Percentiles rank a stretch among this genome's conserved stretches.
These are phyloP conservation scores for Spongilla lacustris DNA, from an alignment of 37 sponge, comb jelly and placozoan species.

Conservation along the genomic window DNA sequence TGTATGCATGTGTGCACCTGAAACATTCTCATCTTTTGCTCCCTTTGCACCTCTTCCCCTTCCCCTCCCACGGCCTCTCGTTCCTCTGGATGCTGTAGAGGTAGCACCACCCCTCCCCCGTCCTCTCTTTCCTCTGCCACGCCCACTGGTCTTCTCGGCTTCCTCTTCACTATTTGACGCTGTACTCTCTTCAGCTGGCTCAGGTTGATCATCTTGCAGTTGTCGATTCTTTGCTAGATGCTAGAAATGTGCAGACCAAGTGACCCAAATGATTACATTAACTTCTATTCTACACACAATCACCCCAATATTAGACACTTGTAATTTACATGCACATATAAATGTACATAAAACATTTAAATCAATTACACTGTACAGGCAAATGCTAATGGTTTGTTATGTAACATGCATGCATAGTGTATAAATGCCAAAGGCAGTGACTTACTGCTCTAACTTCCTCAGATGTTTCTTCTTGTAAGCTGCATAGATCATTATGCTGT, in stretches of 20 bases:
- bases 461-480: conserved; percentile 35
- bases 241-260: too few species aligned
- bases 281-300: neutral
- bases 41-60: conserved; percentile 19
- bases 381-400: too few species aligned
- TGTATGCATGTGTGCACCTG: neutral
- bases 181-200: neutral
- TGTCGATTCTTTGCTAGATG: neutral
- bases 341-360: too few species aligned
- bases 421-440: neutral
- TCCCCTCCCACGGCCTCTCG: conserved; percentile 22
- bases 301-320: too few species aligned
- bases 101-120: conserved; percentile 3
- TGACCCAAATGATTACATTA: neutral
- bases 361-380: too few species aligned
- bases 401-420: neutral
- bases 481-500: conserved; percentile 19
- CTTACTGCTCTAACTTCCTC: conserved; percentile 2
- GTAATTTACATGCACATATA: too few species aligned
- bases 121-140: conserved; percentile 34
- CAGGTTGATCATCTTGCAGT: neutral
- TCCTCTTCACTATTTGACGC: conserved; percentile 24
- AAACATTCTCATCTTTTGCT: neutral
- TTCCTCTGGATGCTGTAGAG: neutral
- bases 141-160: neutral